Conservation (phyloP, 2,797 vertebrate genomes). For the Ficedula albicollis region DNA sequence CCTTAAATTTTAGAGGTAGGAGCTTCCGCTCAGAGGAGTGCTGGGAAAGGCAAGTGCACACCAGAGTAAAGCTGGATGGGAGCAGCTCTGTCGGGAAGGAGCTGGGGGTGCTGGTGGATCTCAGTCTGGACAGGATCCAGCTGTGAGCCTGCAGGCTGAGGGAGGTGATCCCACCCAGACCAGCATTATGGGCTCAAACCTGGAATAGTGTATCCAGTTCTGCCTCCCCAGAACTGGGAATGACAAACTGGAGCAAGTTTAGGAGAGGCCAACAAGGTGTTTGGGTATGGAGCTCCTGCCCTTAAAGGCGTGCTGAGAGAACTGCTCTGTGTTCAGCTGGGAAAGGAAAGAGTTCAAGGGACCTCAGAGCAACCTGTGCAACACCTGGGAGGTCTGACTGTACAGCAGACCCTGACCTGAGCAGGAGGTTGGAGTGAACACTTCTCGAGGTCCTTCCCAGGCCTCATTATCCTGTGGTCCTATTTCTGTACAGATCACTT, state of each 20-base stretch:
- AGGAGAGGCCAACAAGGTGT: background rate
- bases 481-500: background rate
- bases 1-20: background rate
- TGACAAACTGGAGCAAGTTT: background rate
- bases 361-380: background rate
- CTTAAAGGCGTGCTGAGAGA: background rate
- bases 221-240: background rate
- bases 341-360: background rate
- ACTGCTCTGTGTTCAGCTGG: background rate
- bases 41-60: background rate
- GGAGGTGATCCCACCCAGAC: background rate
- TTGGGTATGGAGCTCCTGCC: background rate
- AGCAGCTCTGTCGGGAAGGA: background rate
- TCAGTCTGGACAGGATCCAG: background rate
- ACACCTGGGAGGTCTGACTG: background rate
- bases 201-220: background rate
- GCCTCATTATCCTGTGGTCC: background rate
- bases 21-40: background rate
- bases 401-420: background rate
- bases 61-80: background rate
- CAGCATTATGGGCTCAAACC: no score
- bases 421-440: background rate
- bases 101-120: background rate
- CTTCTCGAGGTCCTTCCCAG: background rate
- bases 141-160: background rate